Evolutionary conservation across 2,797 vertebrate species (phyloP).

Genomic region (Urocyon cinereoargenteus): DNA sequence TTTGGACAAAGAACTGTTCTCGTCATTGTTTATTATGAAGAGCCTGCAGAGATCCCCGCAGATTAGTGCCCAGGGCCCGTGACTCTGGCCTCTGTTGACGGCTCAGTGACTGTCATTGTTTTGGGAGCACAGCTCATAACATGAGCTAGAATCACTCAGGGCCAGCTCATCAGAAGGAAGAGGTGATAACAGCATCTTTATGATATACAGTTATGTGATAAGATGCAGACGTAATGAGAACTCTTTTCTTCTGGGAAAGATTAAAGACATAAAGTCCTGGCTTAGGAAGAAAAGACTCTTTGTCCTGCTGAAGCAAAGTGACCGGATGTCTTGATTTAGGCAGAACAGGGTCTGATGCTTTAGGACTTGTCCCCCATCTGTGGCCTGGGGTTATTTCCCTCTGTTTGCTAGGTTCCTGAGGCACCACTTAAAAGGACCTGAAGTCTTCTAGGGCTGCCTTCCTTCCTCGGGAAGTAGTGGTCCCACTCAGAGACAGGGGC

Average conservation of each 20-base stretch:
- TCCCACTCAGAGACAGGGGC: not conserved
- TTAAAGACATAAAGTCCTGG: slow-evolving; percentile 84
- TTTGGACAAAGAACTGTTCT: slow-evolving; percentile 24
- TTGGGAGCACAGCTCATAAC: slow-evolving; percentile 73
- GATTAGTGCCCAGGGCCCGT: slow-evolving; percentile 17
- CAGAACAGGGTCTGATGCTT: slow-evolving; percentile 32
- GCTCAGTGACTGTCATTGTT: slow-evolving; percentile 71
- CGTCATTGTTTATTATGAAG: not conserved
- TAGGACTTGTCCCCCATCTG: not conserved
- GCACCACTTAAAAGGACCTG: not conserved
- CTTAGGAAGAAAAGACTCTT: slow-evolving; percentile 83
- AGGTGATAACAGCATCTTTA: slow-evolving; percentile 83
- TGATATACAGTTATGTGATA: slow-evolving; percentile 74
- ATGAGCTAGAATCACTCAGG: slow-evolving; percentile 76
- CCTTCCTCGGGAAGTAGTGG: not conserved
- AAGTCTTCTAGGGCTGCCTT: not conserved
- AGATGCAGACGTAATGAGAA: slow-evolving; percentile 80
- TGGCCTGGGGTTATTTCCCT: not conserved
- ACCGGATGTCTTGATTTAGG: slow-evolving; percentile 82
- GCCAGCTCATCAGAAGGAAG: slow-evolving; percentile 81
- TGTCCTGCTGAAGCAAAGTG: slow-evolving; percentile 82
- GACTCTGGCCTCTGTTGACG: slow-evolving; percentile 32
- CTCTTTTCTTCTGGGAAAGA: slow-evolving; percentile 82
- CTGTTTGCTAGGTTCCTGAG: slow-evolving; percentile 4
- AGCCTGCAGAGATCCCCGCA: not conserved